These are phyloP conservation scores for Kryptolebias ocellatus DNA, from an alignment of 2,797 vertebrate genomes.

Conservation along the genomic window DNA sequence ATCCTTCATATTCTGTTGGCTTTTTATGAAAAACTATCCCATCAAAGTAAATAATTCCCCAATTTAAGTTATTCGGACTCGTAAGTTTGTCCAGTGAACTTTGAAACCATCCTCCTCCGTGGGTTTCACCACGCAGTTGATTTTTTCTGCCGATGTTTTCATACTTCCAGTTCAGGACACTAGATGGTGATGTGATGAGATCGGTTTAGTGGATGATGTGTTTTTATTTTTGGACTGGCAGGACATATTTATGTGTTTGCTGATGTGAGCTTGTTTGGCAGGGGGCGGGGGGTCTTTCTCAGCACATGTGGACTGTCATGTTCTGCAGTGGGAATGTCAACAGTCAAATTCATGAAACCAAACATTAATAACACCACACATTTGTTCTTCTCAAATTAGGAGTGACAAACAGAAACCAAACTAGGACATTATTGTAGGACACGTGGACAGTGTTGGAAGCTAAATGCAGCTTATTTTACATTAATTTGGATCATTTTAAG, in stretches of 20 bases:
- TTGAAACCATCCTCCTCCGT: background rate
- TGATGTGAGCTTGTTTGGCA: constrained; percentile 21
- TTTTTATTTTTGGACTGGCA: constrained; percentile 6
- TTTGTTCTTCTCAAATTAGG: too few species aligned
- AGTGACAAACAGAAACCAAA: too few species aligned
- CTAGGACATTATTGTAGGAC: too few species aligned
- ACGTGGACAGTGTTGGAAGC: too few species aligned
- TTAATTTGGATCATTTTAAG: too few species aligned
- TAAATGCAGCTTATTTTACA: too few species aligned
- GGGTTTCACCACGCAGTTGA: background rate
- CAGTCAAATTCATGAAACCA: too few species aligned
- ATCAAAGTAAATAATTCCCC: background rate
- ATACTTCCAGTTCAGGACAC: constrained; percentile 65
- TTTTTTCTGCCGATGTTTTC: constrained; percentile 2
- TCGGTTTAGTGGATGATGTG: background rate
- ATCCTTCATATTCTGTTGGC: background rate
- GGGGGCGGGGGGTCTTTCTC: constrained; percentile 47
- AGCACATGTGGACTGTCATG: constrained; percentile 41
- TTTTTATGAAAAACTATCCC: background rate
- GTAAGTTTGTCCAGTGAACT: too few species aligned
- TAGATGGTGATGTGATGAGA: constrained; percentile 72
- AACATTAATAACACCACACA: too few species aligned
- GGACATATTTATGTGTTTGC: constrained; percentile 1
- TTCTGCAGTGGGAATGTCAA: background rate
- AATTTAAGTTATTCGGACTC: too few species aligned